Percentiles rank a stretch among this genome's conserved stretches.
Evolutionary conservation across 2,797 vertebrate genomes (phyloP).

Genomic region (Oreochromis mossambicus): DNA sequence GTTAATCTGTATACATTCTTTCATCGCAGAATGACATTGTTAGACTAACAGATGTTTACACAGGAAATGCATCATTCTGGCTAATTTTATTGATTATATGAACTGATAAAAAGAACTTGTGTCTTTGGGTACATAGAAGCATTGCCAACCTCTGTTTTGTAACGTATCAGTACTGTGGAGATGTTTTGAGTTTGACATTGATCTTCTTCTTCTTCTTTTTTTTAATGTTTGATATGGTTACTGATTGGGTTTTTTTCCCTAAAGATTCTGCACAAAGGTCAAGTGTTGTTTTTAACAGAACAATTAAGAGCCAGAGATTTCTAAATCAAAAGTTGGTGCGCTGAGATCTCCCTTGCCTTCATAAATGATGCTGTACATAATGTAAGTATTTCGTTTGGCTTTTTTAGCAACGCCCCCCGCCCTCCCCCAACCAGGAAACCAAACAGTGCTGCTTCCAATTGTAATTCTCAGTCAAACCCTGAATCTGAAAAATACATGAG

Average conservation of each 20-base stretch:
- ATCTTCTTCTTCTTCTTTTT: conserved; percentile 28
- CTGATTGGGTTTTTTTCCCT: conserved; percentile 7
- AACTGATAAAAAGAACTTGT: conserved; percentile 30
- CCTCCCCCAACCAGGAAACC: conserved; percentile 7
- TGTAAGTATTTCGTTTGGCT: conserved; percentile 34
- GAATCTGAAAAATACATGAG: conserved; percentile 57
- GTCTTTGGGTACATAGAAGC: conserved; percentile 49
- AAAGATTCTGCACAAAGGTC: conserved; percentile 66
- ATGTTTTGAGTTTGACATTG: conserved; percentile 54
- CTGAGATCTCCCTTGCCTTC: conserved; percentile 12
- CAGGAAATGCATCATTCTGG: conserved; percentile 49
- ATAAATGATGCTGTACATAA: conserved; percentile 22
- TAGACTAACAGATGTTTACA: conserved; percentile 60
- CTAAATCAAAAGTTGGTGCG: conserved; percentile 17
- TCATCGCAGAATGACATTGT: conserved; percentile 50
- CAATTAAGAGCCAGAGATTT: conserved; percentile 1
- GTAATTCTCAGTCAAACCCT: conserved; percentile 44
- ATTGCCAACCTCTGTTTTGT: conserved; percentile 66
- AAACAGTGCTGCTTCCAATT: conserved; percentile 44
- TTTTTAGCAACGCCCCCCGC: conserved; percentile 20
- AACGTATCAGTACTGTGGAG: conserved; percentile 69
- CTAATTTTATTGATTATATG: conserved; percentile 47
- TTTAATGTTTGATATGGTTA: conserved; percentile 59
- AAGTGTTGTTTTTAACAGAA: conserved; percentile 66
- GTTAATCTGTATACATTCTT: conserved; percentile 46